A percentile compares a stretch with the other conserved stretches of the same genome.
These are phyloP conservation scores for Sceloporus undulatus DNA, from an alignment of 2,113 vertebrate species.

Conservation along the genomic window DNA sequence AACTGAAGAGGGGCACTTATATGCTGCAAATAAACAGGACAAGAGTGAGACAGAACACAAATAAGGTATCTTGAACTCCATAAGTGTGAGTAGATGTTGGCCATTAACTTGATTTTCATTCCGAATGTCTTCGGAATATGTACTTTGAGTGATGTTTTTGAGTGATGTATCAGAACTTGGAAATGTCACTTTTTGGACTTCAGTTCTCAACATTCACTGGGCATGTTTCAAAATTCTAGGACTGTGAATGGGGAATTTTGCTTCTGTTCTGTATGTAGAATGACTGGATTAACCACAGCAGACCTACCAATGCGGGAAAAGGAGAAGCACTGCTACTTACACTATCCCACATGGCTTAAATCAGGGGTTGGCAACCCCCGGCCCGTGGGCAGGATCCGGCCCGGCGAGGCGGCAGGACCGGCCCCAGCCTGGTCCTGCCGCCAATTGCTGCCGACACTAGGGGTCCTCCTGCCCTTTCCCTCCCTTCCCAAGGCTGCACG, in stretches of 20 bases:
- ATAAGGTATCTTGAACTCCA: not conserved
- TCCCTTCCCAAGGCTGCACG: too few species aligned
- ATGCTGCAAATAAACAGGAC: not conserved
- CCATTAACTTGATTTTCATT: conserved; percentile 38
- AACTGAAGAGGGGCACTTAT: too few species aligned
- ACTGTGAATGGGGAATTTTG: conserved; percentile 15
- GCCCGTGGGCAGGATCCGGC: too few species aligned
- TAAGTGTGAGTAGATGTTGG: conserved; percentile 10
- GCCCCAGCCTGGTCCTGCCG: too few species aligned
- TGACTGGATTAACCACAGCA: not conserved
- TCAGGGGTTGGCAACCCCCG: too few species aligned
- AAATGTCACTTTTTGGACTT: too few species aligned
- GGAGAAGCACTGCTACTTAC: not conserved
- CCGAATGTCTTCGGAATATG: conserved; percentile 40
- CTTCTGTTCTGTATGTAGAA: not conserved
- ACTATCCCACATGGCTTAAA: not conserved
- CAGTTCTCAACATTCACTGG: not conserved
- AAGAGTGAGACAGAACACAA: not conserved
- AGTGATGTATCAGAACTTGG: too few species aligned
- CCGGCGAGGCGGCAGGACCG: too few species aligned
- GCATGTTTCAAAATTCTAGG: not conserved
- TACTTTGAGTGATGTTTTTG: not conserved
- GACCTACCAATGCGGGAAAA: too few species aligned
- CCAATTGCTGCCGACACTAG: too few species aligned
- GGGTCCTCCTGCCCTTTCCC: too few species aligned